Conservation (phyloP, 2,797 vertebrate genomes). For the Odontamblyopus rebecca region DNA sequence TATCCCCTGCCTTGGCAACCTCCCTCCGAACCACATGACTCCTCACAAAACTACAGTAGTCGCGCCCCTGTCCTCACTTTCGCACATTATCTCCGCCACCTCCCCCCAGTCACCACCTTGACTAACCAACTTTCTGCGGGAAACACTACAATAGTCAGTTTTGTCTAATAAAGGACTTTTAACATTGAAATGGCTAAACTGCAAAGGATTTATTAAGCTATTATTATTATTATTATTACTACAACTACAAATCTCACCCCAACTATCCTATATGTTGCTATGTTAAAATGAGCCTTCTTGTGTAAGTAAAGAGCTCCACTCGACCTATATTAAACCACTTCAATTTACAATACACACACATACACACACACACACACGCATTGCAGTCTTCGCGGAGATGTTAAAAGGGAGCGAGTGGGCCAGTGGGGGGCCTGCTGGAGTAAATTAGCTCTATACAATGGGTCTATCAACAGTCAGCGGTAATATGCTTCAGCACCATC, state of each 20-base stretch:
- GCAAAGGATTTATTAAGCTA: too few species aligned
- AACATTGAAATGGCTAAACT: too few species aligned
- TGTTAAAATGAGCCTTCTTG: neutral
- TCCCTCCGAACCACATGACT: too few species aligned
- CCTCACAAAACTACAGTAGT: too few species aligned
- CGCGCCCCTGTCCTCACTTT: too few species aligned
- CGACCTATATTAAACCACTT: neutral
- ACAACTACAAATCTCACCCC: neutral
- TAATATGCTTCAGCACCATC: slow-evolving; percentile 54
- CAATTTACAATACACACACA: slow-evolving; percentile 3
- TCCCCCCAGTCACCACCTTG: too few species aligned
- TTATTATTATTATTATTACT: too few species aligned
- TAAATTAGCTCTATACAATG: slow-evolving; percentile 61
- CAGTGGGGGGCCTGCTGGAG: slow-evolving; percentile 51
- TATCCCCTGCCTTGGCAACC: too few species aligned
- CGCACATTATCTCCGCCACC: too few species aligned
- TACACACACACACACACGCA: slow-evolving; percentile 12
- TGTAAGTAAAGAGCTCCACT: neutral
- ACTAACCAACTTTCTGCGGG: too few species aligned
- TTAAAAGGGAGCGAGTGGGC: slow-evolving; percentile 50
- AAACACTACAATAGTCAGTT: too few species aligned
- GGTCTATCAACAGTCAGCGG: slow-evolving; percentile 58
- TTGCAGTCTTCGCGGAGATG: slow-evolving; percentile 21
- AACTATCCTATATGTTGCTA: neutral
- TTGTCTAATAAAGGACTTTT: too few species aligned